phyloP scores from a whole-genome alignment of 2,113 vertebrate species.

The Ariopsis seemanni region DNA sequence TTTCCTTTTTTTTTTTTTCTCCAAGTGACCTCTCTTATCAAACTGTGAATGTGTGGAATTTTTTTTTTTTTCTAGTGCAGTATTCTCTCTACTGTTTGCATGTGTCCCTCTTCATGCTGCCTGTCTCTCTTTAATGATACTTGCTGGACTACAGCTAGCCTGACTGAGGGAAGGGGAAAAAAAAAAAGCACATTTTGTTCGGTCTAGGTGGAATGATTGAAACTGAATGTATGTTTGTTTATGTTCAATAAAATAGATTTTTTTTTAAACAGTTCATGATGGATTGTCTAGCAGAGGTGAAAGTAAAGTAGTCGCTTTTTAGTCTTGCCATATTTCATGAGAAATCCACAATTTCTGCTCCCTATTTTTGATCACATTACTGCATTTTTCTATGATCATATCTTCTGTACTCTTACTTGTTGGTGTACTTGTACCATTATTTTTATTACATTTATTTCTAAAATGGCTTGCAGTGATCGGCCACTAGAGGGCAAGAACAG shows the following conservation, averaged over 20 bases:
- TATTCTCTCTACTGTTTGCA: conserved; percentile 50
- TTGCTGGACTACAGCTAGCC: background rate
- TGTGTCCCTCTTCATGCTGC: conserved; percentile 50
- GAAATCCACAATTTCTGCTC: background rate
- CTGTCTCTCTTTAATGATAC: conserved; percentile 22
- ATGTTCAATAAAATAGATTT: conserved; percentile 65
- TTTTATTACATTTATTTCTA: background rate
- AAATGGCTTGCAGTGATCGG: background rate
- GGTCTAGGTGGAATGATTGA: conserved; percentile 33
- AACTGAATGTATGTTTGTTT: conserved; percentile 71
- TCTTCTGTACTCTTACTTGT: background rate
- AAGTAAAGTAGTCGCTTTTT: background rate
- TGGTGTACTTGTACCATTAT: background rate
- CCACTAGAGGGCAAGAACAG: conserved; percentile 13
- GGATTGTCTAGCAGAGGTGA: background rate
- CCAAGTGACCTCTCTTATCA: conserved; percentile 42
- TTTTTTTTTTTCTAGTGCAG: conserved; percentile 58
- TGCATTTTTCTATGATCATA: background rate
- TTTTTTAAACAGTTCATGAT: conserved; percentile 45
- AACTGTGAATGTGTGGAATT: conserved; percentile 61
- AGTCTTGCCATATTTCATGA: background rate
- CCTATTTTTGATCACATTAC: background rate
- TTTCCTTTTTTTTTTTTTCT: too few species aligned
- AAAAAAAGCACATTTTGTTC: conserved; percentile 37
- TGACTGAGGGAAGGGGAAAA: background rate